phyloP scores from a whole-genome alignment of 2,888 invertebrate genomes.

The Orthosia cruda region DNA sequence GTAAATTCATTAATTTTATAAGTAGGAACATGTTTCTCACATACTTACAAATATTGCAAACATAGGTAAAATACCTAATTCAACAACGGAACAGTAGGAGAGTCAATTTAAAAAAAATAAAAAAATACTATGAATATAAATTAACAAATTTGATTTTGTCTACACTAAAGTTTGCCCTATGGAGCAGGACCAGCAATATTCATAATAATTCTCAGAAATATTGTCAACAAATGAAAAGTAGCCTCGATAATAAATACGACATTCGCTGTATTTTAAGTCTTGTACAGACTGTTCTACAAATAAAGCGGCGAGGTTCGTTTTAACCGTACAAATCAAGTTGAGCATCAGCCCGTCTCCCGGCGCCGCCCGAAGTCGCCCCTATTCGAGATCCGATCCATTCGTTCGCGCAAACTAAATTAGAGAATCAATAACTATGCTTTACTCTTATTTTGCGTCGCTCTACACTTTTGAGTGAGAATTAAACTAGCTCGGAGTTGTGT shows the following conservation, averaged over 20 bases:
- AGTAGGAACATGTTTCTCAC: too few species aligned
- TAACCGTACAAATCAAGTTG: constrained; percentile 47
- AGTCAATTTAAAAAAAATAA: too few species aligned
- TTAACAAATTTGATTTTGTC: too few species aligned
- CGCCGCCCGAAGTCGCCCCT: constrained; percentile 39
- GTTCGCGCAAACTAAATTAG: constrained; percentile 56
- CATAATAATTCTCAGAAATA: background rate
- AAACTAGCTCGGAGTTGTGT: constrained; percentile 30
- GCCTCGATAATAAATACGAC: too few species aligned
- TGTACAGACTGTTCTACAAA: background rate
- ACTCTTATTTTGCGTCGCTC: constrained; percentile 47
- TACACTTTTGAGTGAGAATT: constrained; percentile 39
- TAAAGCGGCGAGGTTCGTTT: constrained; percentile 28
- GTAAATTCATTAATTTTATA: too few species aligned
- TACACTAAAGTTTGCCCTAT: too few species aligned
- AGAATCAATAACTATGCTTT: constrained; percentile 62
- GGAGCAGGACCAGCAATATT: too few species aligned
- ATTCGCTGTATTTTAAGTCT: too few species aligned
- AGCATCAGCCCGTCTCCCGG: background rate
- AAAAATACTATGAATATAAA: too few species aligned
- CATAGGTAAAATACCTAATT: too few species aligned
- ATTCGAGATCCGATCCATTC: constrained; percentile 54
- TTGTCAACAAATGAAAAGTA: background rate
- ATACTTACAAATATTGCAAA: too few species aligned
- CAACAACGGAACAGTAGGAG: too few species aligned